Evolutionary conservation across 1,140 invertebrate genomes (phyloP).

Genomic region (Zaprionus lachaisei): DNA sequence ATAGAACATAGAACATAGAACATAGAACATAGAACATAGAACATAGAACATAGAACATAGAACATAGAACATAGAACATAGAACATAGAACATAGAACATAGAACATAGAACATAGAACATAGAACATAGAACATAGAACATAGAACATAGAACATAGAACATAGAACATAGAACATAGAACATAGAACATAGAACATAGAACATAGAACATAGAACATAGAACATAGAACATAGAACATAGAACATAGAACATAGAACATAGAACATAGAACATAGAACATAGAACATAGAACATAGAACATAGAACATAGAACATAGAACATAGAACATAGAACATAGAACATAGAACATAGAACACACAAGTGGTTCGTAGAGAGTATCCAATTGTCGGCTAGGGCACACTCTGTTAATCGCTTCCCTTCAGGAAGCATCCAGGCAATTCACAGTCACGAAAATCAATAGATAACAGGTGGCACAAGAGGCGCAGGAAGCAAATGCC

Average conservation of each 20-base stretch:
- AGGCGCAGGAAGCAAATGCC: slow-evolving; percentile 63
- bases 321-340: no score
- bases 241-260: slow-evolving; percentile 1
- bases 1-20: slow-evolving; percentile 5
- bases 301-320: background rate
- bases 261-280: slow-evolving; percentile 1
- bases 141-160: slow-evolving; percentile 5
- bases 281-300: background rate
- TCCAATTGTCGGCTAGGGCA: background rate
- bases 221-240: slow-evolving; percentile 1
- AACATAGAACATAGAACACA: background rate
- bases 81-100: slow-evolving; percentile 3
- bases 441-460: slow-evolving; percentile 70
- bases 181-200: background rate
- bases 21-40: slow-evolving; percentile 5
- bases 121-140: slow-evolving; percentile 5
- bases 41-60: slow-evolving; percentile 5
- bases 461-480: slow-evolving; percentile 75
- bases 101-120: slow-evolving; percentile 5
- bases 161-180: slow-evolving; percentile 2
- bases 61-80: slow-evolving; percentile 3
- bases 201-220: background rate
- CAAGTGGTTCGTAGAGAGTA: background rate
- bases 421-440: slow-evolving; percentile 49
- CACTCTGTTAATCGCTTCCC: slow-evolving; percentile 1